Base-by-base conservation (phyloP, 2,113 vertebrate species). In the Pteronura brasiliensis region DNA sequence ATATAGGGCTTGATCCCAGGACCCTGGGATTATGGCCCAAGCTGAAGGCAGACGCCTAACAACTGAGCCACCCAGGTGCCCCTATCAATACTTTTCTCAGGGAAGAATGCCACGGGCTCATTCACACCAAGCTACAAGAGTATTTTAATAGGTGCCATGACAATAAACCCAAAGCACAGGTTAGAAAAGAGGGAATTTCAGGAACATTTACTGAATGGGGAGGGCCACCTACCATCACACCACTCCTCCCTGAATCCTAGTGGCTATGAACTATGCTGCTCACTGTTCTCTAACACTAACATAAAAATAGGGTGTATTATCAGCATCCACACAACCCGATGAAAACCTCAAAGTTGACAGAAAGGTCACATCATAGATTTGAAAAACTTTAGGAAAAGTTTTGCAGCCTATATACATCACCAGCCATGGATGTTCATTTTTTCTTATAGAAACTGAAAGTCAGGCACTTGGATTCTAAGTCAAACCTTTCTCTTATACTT, bases 131-230 rank as follows among this genome's bases (percentile, higher is more conserved):
- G 29, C n/a, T 81, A 69, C 11, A 63, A 63, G 79, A 88, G n/a
- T 79, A 95, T 42, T 88, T 77, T 52, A 90, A 86, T 5, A 91
- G 47, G 57, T n/a, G 23, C 34, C 59, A 85, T 44, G 49, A 86
- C 42, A 96, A 39, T 52, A 93, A 90, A 87, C 5, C 25, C 69
- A 80, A 95, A 95, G 5, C 76, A 87, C 0, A 81, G 29, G 23
- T 12, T 27, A 27, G 13, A 65, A 82, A 93, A 92, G 63, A 93
- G 88, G 82, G 47, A 81, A 96, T 89, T 89, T 88, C 61, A 76
- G 82, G 76, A n/a, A 88, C 34, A 63, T 25, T 76, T 74, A 91
- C 52, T 91, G 27, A 83, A 90, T 15, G 61, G 12, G 69, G 13
- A 89, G 13, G 12, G 12, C 79, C 21, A 25, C 15, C 4, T 36